Percentiles rank a stretch among this genome's conserved stretches.
Evolutionary conservation across 2,113 vertebrate species (phyloP).

Genomic region (Brienomyrus brachyistius): DNA sequence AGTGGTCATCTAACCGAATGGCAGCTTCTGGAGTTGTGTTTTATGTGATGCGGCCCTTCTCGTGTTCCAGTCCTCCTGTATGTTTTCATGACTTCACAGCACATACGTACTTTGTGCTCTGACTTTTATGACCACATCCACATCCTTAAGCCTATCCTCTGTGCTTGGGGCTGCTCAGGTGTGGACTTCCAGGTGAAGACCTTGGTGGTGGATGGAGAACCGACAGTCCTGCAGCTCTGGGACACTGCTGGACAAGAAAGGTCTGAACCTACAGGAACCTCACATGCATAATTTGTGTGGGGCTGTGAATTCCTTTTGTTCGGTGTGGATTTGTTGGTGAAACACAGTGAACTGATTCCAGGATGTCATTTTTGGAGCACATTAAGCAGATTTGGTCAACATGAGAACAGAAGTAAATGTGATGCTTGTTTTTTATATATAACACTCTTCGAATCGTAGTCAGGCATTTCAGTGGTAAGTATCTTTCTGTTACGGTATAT

Average conservation of each 20-base stretch:
- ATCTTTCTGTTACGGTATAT: neutral
- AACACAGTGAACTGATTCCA: neutral
- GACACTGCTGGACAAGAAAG: constrained; percentile 94
- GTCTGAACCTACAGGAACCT: constrained; percentile 43
- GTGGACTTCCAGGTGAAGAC: constrained; percentile 97
- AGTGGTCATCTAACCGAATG: neutral
- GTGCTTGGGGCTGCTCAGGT: constrained; percentile 52
- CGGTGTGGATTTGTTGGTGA: neutral
- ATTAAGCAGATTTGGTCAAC: neutral
- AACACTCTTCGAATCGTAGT: neutral
- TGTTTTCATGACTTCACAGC: neutral
- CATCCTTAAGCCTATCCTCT: neutral
- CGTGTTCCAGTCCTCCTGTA: neutral
- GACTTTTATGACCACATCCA: neutral
- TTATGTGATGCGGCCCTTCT: neutral
- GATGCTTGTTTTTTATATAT: neutral
- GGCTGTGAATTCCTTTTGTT: neutral
- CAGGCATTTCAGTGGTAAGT: neutral
- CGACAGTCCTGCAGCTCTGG: constrained; percentile 81
- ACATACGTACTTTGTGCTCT: neutral
- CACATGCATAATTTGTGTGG: neutral
- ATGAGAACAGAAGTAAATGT: neutral
- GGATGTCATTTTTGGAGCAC: neutral
- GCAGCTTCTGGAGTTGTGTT: neutral
- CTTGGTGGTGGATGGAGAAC: constrained; percentile 85